phyloP scores from a whole-genome alignment of 2,797 vertebrate genomes.

The Taenioides sp. region DNA sequence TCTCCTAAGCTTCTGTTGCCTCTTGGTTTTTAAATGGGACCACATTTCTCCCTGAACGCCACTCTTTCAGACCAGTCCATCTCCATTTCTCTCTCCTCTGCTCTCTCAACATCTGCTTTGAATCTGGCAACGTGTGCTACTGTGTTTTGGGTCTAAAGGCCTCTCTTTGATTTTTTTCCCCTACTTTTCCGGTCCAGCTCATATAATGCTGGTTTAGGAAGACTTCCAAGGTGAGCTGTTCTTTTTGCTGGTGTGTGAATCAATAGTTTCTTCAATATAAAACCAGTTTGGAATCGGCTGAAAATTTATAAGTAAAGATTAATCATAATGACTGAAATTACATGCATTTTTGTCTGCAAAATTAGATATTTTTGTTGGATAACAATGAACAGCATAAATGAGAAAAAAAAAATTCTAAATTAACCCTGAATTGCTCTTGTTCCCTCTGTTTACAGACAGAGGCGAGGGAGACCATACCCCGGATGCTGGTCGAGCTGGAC shows the following conservation, averaged over 20 bases:
- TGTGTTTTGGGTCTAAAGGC: slow-evolving; percentile 73
- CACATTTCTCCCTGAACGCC: slow-evolving; percentile 80
- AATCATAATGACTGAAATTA: neutral
- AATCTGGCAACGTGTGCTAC: slow-evolving; percentile 80
- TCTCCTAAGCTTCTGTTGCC: slow-evolving; percentile 89
- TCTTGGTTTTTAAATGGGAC: slow-evolving; percentile 83
- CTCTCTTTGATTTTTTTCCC: slow-evolving; percentile 68
- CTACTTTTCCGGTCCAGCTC: slow-evolving; percentile 51
- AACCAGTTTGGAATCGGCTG: neutral
- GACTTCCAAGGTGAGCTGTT: slow-evolving; percentile 23
- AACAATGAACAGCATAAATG: too few relatives aligned
- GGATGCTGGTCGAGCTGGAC: slow-evolving; percentile 84
- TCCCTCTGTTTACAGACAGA: slow-evolving; percentile 74
- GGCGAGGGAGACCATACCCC: slow-evolving; percentile 85
- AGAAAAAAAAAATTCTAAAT: too few relatives aligned
- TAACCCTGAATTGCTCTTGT: neutral
- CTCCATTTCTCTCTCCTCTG: slow-evolving; percentile 45
- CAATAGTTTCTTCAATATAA: neutral
- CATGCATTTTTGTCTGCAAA: too few relatives aligned
- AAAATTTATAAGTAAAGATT: too few relatives aligned
- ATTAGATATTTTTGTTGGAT: too few relatives aligned
- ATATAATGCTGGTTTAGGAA: slow-evolving; percentile 56
- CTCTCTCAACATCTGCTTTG: slow-evolving; percentile 82
- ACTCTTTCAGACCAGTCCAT: slow-evolving; percentile 49
- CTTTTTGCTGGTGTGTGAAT: neutral